Base-by-base conservation (phyloP, 1,140 invertebrate genomes). In the Lasaia peninsularis region DNA sequence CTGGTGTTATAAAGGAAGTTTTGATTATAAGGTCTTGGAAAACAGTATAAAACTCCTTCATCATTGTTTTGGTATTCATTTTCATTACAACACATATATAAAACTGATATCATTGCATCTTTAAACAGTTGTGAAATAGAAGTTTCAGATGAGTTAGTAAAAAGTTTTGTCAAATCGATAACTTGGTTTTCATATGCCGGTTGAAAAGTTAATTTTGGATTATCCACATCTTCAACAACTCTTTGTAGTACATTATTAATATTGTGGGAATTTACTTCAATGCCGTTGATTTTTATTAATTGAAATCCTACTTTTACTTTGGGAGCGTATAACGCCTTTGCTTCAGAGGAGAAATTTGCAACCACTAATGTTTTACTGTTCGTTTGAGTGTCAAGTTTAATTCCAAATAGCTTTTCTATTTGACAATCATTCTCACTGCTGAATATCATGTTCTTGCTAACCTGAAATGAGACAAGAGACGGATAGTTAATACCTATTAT, bases 291-390 rank as follows among this genome's bases (percentile, higher is more conserved):
- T 76, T 91, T 92, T 49, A 89, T 79, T 21, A 94, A 80, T 88
- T 92, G 92, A 84, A 93, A 93, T 12, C 93, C 94, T 65, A 93
- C 91, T 90, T 93, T 94, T 4, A 94, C 91, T 69, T 90, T 92
- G 59, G 91, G 88, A 40, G 90, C 90, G 61, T 91, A 92, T 56
- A 92, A 90, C 1, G 92, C 89, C 71, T 91, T 91, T 28, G 92
- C 91, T 75, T 94, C 92, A 11, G 92, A 91, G 59, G 92, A 90
- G 71, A 94, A 93, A 58, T 93, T 92, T 35, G 91, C 90, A 12
- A 95, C 91, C 82, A 94, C 91, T 40, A 94, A 89, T 66, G 92
- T 90, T 51, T 91, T 88, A 53, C 92, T 92, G 80, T 93, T 92
- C 10, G 91, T 88, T 72, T 93, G 91, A 16, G 91, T 89, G 53